Base-by-base conservation (phyloP, 2,888 invertebrate genomes). In the Eledone cirrhosa region DNA sequence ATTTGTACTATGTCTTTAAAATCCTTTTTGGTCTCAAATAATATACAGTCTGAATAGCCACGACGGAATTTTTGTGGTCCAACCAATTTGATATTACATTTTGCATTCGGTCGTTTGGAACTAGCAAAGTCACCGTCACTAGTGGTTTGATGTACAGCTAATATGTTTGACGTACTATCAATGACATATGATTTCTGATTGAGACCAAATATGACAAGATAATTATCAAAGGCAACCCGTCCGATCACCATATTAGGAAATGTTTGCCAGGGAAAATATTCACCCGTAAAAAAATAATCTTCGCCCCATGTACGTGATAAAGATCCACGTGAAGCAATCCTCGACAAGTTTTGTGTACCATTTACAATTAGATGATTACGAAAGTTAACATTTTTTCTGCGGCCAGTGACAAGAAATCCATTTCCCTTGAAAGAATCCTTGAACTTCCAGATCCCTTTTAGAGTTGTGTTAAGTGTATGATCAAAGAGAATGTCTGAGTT, bases 211-310 rank as follows among this genome's bases (percentile, higher is more conserved):
- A 83, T 83, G 4, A 88, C 86, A 22, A 88, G 78, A 86, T 86
- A 88, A 78, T 87, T 87, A 77, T 88, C 88, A 79, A 87, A 87
- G 0, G 87, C 88, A 22, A 84, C 77, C 22, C 87, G 83, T 24
- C 88, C 88, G 72, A 88, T 85, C 33, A 87, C 87, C 77, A 88
- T 85, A 72, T 87, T 85, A n/a, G 88, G 87, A 47, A 87, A 83
- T 27, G 81, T 82, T 41, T 81, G 80, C 88, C 88, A 88, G 7
- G 86, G 87, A 80, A 83, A 88, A 7, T 81, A 80, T 48, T 81
- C 78, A 33, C 83, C 84, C 1, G 87, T 86, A 31, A 88, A 85
- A 78, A 88, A 88, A 77, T 84, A 88, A 79, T 88, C 87, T 78
- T 86, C 86, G 0, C 87, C 87, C 77, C 83, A 84, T 19, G 81